phyloP scores from a whole-genome alignment of 2,113 vertebrate species.

The Cyprinodon tularosa region DNA sequence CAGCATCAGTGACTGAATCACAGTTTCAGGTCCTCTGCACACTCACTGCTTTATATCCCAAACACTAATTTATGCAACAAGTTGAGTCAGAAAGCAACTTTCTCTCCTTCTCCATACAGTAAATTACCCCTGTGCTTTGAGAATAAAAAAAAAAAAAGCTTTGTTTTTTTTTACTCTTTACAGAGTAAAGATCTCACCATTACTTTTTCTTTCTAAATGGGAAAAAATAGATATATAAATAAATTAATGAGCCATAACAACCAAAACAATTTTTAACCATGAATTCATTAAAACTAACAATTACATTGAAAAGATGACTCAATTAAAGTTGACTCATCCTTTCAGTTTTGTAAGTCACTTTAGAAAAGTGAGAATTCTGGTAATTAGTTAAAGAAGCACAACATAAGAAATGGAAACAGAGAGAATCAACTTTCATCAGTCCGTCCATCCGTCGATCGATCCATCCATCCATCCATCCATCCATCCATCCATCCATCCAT shows the following conservation, averaged over 20 bases:
- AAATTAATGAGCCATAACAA: background rate
- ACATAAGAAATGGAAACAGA: background rate
- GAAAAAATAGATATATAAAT: background rate
- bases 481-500: background rate
- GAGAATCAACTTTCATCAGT: background rate
- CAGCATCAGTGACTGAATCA: conserved; percentile 17
- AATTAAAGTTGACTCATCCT: background rate
- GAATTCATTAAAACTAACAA: no score
- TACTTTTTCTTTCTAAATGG: background rate
- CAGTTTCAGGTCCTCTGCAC: conserved; percentile 17
- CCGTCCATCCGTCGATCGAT: background rate
- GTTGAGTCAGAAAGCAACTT: conserved; percentile 8
- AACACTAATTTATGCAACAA: background rate
- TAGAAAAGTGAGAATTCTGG: background rate
- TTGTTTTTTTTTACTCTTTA: no score
- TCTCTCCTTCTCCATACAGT: background rate
- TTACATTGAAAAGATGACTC: background rate
- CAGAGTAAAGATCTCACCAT: background rate
- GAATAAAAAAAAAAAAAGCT: no score
- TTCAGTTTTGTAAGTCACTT: background rate
- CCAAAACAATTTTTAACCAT: background rate
- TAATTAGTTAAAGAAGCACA: background rate
- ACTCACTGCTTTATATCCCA: conserved; percentile 10
- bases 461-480: background rate
- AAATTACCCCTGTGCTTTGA: background rate